These are phyloP conservation scores for Cosmia trapezina DNA, from an alignment of 2,888 invertebrate genomes.

Conservation along the genomic window DNA sequence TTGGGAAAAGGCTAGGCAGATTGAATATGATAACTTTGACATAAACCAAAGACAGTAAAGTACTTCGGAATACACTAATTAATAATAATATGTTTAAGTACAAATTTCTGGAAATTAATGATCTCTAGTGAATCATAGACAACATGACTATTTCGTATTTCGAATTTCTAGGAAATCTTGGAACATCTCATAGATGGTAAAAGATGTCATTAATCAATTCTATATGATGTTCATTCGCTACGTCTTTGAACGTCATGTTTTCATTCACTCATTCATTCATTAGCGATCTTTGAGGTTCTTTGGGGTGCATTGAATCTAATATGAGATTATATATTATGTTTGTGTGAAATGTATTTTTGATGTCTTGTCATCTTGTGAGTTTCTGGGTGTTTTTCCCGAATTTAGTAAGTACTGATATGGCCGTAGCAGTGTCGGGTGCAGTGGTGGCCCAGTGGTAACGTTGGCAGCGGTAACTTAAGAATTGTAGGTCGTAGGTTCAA, in stretches of 20 bases:
- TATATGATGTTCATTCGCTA: neutral
- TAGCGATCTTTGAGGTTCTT: constrained; percentile 4
- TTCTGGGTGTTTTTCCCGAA: neutral
- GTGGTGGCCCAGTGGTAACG: too few species aligned
- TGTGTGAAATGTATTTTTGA: neutral
- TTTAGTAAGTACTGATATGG: neutral
- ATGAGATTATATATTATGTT: neutral
- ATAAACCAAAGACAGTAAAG: neutral
- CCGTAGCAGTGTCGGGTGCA: too few species aligned
- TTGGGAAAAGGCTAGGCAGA: too few species aligned
- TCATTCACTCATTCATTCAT: constrained; percentile 28
- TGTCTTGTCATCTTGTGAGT: too few species aligned
- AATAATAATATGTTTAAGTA: neutral
- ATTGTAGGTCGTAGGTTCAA: too few species aligned
- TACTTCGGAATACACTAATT: neutral
- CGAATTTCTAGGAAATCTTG: constrained; percentile 2
- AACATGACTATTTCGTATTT: neutral
- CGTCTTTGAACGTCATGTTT: constrained; percentile 18
- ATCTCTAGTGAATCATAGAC: constrained; percentile 4
- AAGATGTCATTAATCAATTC: neutral
- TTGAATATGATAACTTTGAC: neutral
- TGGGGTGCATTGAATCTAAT: neutral
- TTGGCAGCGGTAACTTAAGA: too few species aligned
- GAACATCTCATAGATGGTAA: neutral
- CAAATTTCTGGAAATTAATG: neutral